phyloP scores from a whole-genome alignment of 2,113 vertebrate genomes.

The Oryzias curvinotus region DNA sequence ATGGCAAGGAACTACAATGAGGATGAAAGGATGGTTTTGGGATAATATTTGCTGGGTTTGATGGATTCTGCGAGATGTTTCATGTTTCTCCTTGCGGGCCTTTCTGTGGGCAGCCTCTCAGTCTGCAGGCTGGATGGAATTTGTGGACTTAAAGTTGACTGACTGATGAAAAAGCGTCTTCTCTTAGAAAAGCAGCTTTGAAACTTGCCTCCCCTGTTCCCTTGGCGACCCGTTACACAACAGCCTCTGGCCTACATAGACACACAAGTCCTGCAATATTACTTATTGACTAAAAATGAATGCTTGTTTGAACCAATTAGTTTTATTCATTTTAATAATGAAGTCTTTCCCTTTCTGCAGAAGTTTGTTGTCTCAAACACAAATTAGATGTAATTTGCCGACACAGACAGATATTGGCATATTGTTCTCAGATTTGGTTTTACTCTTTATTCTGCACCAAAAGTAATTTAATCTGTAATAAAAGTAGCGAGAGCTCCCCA shows the following conservation, averaged over 20 bases:
- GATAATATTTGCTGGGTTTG: not conserved
- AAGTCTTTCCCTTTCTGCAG: not conserved
- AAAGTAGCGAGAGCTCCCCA: slow-evolving; percentile 20
- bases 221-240: not conserved
- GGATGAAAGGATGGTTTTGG: not conserved
- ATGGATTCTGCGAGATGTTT: not conserved
- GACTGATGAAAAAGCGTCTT: slow-evolving; percentile 10
- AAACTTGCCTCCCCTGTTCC: slow-evolving; percentile 8
- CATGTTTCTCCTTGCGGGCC: not conserved
- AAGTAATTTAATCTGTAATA: slow-evolving; percentile 35
- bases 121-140: not conserved
- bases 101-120: not conserved
- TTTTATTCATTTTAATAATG: not conserved
- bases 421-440: slow-evolving; percentile 24
- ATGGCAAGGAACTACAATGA: not conserved
- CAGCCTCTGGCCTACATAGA: not conserved
- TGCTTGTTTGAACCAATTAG: not conserved
- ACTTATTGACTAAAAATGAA: not conserved
- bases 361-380: slow-evolving; percentile 1
- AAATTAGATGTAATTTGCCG: slow-evolving; percentile 1
- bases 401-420: slow-evolving; percentile 23
- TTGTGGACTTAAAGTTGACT: slow-evolving; percentile 10
- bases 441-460: slow-evolving; percentile 28
- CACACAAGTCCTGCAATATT: not conserved
- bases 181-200: slow-evolving; percentile 4